Evolutionary conservation across 1,140 invertebrate species (phyloP).

Genomic region (Heliconius congener): DNA sequence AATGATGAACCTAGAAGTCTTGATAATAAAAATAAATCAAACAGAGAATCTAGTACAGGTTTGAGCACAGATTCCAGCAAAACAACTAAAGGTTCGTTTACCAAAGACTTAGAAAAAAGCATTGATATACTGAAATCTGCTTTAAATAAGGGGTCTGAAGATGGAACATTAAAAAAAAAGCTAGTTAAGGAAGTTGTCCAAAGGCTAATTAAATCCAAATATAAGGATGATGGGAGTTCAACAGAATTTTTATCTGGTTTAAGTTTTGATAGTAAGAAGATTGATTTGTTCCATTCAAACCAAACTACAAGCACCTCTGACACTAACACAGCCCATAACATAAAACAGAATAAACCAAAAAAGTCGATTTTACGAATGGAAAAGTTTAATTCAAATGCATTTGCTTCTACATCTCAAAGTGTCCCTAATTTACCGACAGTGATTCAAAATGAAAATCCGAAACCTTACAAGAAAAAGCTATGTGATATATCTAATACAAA

Average conservation of each 20-base stretch:
- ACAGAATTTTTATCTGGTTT: conserved; percentile 67
- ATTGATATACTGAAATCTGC: conserved; percentile 63
- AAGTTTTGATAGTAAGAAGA: conserved; percentile 62
- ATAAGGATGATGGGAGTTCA: conserved; percentile 68
- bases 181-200: conserved; percentile 73
- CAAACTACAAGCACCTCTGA: conserved; percentile 69
- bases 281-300: conserved; percentile 44
- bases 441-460: conserved; percentile 49
- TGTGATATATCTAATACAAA: conserved; percentile 56
- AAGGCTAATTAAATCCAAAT: conserved; percentile 65
- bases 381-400: conserved; percentile 60
- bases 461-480: conserved; percentile 44
- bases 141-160: conserved; percentile 55
- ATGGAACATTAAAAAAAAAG: conserved; percentile 66
- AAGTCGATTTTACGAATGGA: conserved; percentile 69
- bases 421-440: conserved; percentile 63
- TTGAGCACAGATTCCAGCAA: conserved; percentile 73
- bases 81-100: conserved; percentile 63
- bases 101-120: conserved; percentile 72
- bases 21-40: conserved; percentile 66
- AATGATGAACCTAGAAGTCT: conserved; percentile 43
- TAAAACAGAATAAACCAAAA: conserved; percentile 53
- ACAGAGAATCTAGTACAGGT: conserved; percentile 67
- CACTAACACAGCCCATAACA: conserved; percentile 47
- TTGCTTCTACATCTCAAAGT: conserved; percentile 72